Evolutionary conservation across 2,888 invertebrate species (phyloP).

Genomic region (Eupithecia vulgata): DNA sequence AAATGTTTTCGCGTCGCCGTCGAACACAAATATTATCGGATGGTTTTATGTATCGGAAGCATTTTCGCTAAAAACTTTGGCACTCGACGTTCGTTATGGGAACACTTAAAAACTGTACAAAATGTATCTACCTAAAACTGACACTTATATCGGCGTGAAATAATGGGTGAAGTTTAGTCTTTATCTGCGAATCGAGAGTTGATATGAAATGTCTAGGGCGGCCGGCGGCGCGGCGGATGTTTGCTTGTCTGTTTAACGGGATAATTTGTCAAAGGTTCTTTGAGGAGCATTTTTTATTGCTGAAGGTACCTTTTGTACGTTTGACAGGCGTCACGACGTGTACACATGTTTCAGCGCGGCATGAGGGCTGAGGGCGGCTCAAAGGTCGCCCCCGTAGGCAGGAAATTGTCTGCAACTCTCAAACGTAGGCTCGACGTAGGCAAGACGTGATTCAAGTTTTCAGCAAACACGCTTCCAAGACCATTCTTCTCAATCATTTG

Average conservation of each 20-base stretch:
- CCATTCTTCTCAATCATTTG: slow-evolving; percentile 7
- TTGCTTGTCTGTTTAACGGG: slow-evolving; percentile 57
- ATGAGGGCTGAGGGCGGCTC: slow-evolving; percentile 59
- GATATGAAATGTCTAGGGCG: slow-evolving; percentile 38
- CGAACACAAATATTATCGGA: slow-evolving; percentile 80
- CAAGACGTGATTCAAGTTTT: slow-evolving; percentile 25
- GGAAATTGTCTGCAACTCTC: slow-evolving; percentile 38
- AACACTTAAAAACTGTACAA: slow-evolving; percentile 64
- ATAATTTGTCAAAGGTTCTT: slow-evolving; percentile 79
- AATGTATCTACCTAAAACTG: slow-evolving; percentile 50
- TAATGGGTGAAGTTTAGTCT: slow-evolving; percentile 47
- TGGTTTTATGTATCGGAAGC: slow-evolving; percentile 82
- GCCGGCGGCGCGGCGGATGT: slow-evolving; percentile 31
- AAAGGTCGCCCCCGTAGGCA: slow-evolving; percentile 46
- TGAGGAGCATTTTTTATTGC: slow-evolving; percentile 67
- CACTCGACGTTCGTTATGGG: slow-evolving; percentile 63
- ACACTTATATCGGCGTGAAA: slow-evolving; percentile 48
- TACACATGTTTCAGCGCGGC: slow-evolving; percentile 64
- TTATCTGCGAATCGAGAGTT: slow-evolving; percentile 49
- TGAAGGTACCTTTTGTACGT: slow-evolving; percentile 65
- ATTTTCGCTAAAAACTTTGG: slow-evolving; percentile 81
- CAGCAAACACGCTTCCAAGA: slow-evolving; percentile 16
- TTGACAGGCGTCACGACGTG: slow-evolving; percentile 71
- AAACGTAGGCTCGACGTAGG: slow-evolving; percentile 25
- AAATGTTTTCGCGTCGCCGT: slow-evolving; percentile 78